Percentiles rank a stretch among this genome's conserved stretches.
These are phyloP conservation scores for Spodoptera littoralis DNA, from an alignment of 2,888 invertebrate genomes.

Conservation along the genomic window DNA sequence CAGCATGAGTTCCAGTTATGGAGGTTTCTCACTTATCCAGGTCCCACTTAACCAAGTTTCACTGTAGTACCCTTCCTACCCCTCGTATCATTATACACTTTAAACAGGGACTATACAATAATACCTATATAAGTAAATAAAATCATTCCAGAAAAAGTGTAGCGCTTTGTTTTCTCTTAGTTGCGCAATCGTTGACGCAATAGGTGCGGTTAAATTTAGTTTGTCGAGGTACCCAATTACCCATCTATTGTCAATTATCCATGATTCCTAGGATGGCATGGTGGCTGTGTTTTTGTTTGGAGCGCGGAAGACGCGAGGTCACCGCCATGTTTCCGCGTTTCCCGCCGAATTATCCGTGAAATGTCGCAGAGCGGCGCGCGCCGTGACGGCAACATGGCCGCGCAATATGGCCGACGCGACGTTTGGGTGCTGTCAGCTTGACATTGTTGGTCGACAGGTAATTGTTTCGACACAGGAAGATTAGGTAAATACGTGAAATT, in stretches of 20 bases:
- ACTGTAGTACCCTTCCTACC: no score
- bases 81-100: background rate
- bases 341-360: constrained; percentile 69
- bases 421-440: constrained; percentile 57
- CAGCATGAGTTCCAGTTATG: no score
- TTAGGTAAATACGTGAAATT: constrained; percentile 16
- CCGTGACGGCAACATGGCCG: constrained; percentile 63
- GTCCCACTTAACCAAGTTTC: no score
- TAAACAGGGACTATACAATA: background rate
- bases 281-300: constrained; percentile 62
- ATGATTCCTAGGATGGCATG: constrained; percentile 58
- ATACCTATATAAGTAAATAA: background rate
- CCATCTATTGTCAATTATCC: constrained; percentile 58
- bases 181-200: constrained; percentile 16
- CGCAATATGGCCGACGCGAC: constrained; percentile 46
- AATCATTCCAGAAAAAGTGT: constrained; percentile 1
- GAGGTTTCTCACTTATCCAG: no score
- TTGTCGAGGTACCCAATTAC: constrained; percentile 33
- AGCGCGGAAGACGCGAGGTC: constrained; percentile 74
- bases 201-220: constrained; percentile 44
- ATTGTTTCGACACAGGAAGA: constrained; percentile 14
- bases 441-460: constrained; percentile 18
- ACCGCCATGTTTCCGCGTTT: constrained; percentile 66
- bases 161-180: background rate
- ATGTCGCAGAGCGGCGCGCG: constrained; percentile 56